A percentile compares a stretch with the other conserved stretches of the same genome.
These are phyloP conservation scores for Eumeta japonica DNA, from an alignment of 1,140 invertebrate species.

Conservation along the genomic window DNA sequence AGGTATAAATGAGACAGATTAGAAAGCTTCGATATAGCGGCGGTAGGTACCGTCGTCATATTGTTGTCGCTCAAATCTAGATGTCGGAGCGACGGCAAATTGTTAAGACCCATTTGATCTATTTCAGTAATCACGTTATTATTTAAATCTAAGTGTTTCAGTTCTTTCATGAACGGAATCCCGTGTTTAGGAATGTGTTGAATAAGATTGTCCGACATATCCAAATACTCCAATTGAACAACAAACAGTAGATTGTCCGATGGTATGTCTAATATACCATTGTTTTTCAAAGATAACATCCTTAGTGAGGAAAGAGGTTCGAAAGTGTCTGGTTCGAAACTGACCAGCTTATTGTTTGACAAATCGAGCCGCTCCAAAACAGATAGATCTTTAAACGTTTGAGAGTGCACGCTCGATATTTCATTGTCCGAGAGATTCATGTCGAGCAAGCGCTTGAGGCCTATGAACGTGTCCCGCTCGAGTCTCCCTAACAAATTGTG, in stretches of 20 bases:
- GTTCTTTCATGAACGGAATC: conserved; percentile 66
- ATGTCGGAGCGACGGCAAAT: conserved; percentile 65
- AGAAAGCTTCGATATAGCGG: conserved; percentile 70
- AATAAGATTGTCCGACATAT: conserved; percentile 72
- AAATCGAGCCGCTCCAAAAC: conserved; percentile 72
- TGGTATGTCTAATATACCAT: conserved; percentile 76
- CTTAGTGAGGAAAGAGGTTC: conserved; percentile 68
- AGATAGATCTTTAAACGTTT: conserved; percentile 71
- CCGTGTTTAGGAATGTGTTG: conserved; percentile 66
- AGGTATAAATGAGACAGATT: conserved; percentile 72
- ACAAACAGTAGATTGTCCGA: conserved; percentile 65
- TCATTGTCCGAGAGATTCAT: conserved; percentile 77
- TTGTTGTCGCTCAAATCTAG: conserved; percentile 82
- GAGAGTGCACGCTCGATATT: conserved; percentile 68
- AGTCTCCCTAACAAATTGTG: conserved; percentile 69
- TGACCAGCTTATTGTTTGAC: conserved; percentile 72
- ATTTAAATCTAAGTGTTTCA: conserved; percentile 65
- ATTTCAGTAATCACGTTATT: conserved; percentile 73
- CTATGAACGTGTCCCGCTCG: conserved; percentile 73
- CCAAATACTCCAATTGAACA: conserved; percentile 65
- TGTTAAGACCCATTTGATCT: conserved; percentile 67
- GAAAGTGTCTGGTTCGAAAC: conserved; percentile 69
- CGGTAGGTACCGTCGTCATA: conserved; percentile 73
- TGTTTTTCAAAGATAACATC: conserved; percentile 69
- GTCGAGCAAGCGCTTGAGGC: conserved; percentile 65